Conservation (phyloP, 1,140 invertebrate genomes). For the Conopomorpha cramerella region DNA sequence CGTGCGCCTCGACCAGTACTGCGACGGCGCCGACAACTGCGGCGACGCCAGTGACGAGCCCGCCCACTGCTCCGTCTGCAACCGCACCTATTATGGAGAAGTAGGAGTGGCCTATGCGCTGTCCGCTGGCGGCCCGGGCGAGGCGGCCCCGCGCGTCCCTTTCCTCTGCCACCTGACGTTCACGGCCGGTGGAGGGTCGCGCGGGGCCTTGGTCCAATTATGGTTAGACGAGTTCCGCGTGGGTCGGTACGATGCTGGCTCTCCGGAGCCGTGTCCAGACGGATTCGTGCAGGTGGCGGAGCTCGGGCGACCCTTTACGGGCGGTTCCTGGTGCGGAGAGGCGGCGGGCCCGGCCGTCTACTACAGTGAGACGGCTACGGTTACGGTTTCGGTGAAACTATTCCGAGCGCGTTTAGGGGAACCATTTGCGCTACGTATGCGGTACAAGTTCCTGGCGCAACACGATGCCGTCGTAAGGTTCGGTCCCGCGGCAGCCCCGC, state of each 20-base stretch:
- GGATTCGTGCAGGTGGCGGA: slow-evolving; percentile 85
- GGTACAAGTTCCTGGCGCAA: slow-evolving; percentile 74
- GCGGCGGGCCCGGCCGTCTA: slow-evolving; percentile 78
- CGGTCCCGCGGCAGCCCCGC: slow-evolving; percentile 70
- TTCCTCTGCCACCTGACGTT: slow-evolving; percentile 89
- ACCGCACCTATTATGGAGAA: slow-evolving; percentile 87
- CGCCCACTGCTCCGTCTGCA: slow-evolving; percentile 79
- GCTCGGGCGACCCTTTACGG: slow-evolving; percentile 77
- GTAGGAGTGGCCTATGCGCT: slow-evolving; percentile 80
- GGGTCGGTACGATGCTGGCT: slow-evolving; percentile 71
- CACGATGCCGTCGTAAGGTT: slow-evolving; percentile 62
- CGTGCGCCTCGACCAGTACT: slow-evolving; percentile 82
- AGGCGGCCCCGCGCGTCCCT: slow-evolving; percentile 74
- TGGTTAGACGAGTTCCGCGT: slow-evolving; percentile 84
- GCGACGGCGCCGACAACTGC: slow-evolving; percentile 83
- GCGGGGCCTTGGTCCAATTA: slow-evolving; percentile 83
- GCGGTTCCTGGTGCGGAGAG: slow-evolving; percentile 82
- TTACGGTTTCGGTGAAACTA: slow-evolving; percentile 77
- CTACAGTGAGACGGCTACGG: slow-evolving; percentile 83
- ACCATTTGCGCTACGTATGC: slow-evolving; percentile 75
- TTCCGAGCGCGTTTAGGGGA: slow-evolving; percentile 69
- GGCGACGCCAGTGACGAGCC: slow-evolving; percentile 84
- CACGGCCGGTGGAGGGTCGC: slow-evolving; percentile 80
- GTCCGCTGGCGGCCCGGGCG: slow-evolving; percentile 68
- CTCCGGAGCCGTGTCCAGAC: slow-evolving; percentile 73